A percentile compares a stretch with the other conserved stretches of the same genome.
phyloP scores from a whole-genome alignment of 2,888 invertebrate genomes.

The Abrostola triplasia region DNA sequence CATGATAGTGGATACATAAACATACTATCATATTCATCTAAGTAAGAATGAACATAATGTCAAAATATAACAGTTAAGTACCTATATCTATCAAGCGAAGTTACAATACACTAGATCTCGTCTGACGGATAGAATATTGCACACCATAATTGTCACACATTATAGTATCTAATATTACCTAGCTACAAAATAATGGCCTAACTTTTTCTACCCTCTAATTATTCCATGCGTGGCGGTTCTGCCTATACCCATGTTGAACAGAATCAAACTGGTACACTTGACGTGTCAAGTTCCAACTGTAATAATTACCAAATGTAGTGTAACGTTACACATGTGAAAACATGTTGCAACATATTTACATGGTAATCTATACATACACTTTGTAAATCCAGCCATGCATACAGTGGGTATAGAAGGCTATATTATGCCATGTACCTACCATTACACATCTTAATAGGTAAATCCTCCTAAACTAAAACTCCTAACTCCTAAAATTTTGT shows the following conservation, averaged over 20 bases:
- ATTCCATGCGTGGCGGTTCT: constrained; percentile 17
- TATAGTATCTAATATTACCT: background rate
- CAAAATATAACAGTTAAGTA: no score
- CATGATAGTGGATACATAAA: no score
- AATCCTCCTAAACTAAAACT: no score
- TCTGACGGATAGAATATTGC: no score
- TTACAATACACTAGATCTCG: no score
- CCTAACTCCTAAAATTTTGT: no score
- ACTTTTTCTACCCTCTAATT: background rate
- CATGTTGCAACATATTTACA: constrained; percentile 18
- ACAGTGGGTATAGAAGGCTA: no score
- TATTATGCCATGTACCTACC: constrained; percentile 2
- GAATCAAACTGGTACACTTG: constrained; percentile 15
- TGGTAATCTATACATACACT: constrained; percentile 7
- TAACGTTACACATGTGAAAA: constrained; percentile 42
- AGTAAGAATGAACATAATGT: no score
- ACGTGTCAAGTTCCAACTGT: constrained; percentile 41
- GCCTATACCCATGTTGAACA: constrained; percentile 1
- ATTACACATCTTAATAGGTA: no score
- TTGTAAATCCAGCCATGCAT: constrained; percentile 6
- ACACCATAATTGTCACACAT: no score
- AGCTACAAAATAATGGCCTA: background rate
- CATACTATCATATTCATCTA: no score
- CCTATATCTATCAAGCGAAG: no score
- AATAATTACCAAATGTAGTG: constrained; percentile 36